These are phyloP conservation scores for Pyrrhosoma nymphula DNA, from an alignment of 2,888 invertebrate genomes.

Conservation along the genomic window DNA sequence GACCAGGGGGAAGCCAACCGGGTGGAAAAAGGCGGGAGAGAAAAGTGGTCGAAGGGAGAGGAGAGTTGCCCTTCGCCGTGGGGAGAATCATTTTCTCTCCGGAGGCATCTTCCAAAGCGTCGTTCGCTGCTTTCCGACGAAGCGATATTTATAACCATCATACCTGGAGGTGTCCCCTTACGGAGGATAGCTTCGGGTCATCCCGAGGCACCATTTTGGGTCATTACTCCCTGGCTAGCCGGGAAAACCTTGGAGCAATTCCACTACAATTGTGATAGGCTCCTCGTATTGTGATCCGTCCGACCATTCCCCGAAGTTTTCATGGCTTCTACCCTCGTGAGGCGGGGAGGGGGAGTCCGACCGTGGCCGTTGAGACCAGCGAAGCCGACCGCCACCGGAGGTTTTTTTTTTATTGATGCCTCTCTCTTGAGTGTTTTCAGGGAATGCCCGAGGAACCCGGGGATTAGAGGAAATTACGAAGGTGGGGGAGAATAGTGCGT, in stretches of 20 bases:
- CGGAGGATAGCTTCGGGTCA: not conserved
- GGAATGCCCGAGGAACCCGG: slow-evolving; percentile 5
- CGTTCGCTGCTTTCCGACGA: not conserved
- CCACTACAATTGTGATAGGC: not conserved
- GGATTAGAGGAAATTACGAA: slow-evolving; percentile 1
- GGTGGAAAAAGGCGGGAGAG: not conserved
- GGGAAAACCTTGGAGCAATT: not conserved
- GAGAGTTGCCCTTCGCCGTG: not conserved
- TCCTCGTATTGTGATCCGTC: not conserved
- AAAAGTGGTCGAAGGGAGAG: not conserved
- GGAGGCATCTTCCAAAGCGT: not conserved
- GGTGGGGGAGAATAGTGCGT: not conserved
- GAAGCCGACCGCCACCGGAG: not conserved
- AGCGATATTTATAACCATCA: not conserved
- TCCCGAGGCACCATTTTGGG: not conserved
- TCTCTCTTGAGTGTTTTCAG: not conserved
- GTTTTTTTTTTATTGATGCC: slow-evolving; percentile 6
- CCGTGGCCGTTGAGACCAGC: not conserved
- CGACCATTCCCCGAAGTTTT: not conserved
- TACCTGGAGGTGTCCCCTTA: not conserved
- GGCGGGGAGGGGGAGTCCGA: not conserved
- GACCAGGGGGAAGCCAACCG: not conserved
- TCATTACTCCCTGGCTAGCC: not conserved
- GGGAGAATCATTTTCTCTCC: not conserved
- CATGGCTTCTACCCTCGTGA: no score